phyloP scores from a whole-genome alignment of 1,140 invertebrate genomes.

The Diorhabda elongata region DNA sequence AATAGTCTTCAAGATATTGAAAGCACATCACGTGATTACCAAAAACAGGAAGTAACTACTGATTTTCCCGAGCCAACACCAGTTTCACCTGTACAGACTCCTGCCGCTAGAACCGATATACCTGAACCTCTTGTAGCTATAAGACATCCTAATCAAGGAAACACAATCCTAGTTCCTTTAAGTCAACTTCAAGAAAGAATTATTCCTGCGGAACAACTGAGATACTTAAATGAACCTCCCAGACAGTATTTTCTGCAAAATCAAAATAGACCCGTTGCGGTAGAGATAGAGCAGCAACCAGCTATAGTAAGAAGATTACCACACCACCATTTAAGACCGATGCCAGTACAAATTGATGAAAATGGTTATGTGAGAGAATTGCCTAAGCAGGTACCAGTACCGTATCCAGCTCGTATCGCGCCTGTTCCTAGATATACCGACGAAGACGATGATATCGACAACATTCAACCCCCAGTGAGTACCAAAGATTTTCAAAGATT shows the following conservation, averaged over 20 bases:
- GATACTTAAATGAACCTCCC: conserved; percentile 25
- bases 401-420: conserved; percentile 42
- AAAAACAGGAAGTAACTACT: conserved; percentile 30
- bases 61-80: conserved; percentile 29
- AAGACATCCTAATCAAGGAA: conserved; percentile 50
- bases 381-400: conserved; percentile 33
- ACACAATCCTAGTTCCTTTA: conserved; percentile 46
- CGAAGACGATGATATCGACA: conserved; percentile 38
- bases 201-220: conserved; percentile 29
- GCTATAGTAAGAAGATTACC: conserved; percentile 25
- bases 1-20: conserved; percentile 29
- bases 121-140: conserved; percentile 47
- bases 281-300: conserved; percentile 40
- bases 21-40: conserved; percentile 30
- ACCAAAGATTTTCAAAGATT: conserved; percentile 56
- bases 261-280: conserved; percentile 34
- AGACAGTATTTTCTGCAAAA: conserved; percentile 30
- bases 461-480: conserved; percentile 51
- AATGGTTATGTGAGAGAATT: conserved; percentile 41
- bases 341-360: conserved; percentile 44
- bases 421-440: conserved; percentile 27
- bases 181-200: conserved; percentile 48
- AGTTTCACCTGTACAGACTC: conserved; percentile 41
- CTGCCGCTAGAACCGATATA: conserved; percentile 32
- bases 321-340: conserved; percentile 32